These are phyloP conservation scores for Platyscapa corneri DNA, from an alignment of 1,140 invertebrate genomes.

Conservation along the genomic window DNA sequence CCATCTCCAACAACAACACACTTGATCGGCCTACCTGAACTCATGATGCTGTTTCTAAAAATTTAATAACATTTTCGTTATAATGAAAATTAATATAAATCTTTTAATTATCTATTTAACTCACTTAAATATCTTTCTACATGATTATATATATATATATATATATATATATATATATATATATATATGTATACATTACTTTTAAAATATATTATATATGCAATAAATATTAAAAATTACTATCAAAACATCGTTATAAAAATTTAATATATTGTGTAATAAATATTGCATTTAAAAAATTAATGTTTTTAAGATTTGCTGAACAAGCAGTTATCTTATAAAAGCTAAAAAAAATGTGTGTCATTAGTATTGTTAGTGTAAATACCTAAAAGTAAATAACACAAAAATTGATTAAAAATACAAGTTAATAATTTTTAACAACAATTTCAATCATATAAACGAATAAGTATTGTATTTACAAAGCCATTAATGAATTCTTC, in stretches of 20 bases:
- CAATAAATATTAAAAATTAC: background rate
- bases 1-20: constrained; percentile 95
- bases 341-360: too few species aligned
- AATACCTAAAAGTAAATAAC: too few species aligned
- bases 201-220: too few species aligned
- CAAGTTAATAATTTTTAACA: background rate
- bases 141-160: background rate
- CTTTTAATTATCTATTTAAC: background rate
- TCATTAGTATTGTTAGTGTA: too few species aligned
- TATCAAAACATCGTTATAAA: background rate
- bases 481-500: constrained; percentile 30
- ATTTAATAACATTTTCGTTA: background rate
- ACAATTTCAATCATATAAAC: background rate
- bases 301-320: background rate
- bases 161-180: too few species aligned
- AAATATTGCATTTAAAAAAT: background rate
- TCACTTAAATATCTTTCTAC: background rate
- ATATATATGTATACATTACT: too few species aligned
- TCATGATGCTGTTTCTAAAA: constrained; percentile 78
- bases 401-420: background rate
- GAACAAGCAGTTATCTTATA: too few species aligned
- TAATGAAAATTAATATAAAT: background rate
- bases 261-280: background rate
- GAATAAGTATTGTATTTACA: constrained; percentile 35
- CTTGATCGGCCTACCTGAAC: constrained; percentile 94